These are phyloP conservation scores for Orbicella faveolata DNA, from an alignment of 64 coral and sea anemone genomes.

Conservation along the genomic window DNA sequence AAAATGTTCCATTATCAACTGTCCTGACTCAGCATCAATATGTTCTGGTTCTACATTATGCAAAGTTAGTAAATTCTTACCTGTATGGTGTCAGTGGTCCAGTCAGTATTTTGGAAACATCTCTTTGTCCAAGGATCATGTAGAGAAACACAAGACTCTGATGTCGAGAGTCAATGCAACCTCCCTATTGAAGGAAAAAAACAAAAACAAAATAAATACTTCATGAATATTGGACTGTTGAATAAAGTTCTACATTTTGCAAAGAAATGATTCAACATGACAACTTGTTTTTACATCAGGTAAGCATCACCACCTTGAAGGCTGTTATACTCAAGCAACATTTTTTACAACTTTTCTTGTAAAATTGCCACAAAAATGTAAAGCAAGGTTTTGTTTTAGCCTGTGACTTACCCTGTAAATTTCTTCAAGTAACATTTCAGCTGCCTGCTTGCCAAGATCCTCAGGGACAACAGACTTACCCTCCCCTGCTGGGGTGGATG, in stretches of 20 bases:
- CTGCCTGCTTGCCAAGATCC: slow-evolving; percentile 86
- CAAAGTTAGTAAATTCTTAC: slow-evolving; percentile 53
- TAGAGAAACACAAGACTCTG: slow-evolving; percentile 87
- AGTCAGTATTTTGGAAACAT: slow-evolving; percentile 90
- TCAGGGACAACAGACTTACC: slow-evolving; percentile 79
- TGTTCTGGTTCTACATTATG: no score
- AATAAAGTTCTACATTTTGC: no score
- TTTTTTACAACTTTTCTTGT: no score
- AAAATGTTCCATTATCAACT: no score
- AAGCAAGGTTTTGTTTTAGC: no score
- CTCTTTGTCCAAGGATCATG: slow-evolving; percentile 92
- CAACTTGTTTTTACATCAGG: no score
- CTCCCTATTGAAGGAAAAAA: slow-evolving; percentile 60
- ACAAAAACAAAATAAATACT: neutral
- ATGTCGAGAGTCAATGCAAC: slow-evolving; percentile 95
- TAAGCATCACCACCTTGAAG: no score
- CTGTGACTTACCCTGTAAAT: slow-evolving; percentile 76
- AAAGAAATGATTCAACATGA: no score
- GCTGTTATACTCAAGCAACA: no score
- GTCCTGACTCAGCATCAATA: no score
- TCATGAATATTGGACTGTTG: no score
- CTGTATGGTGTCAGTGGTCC: slow-evolving; percentile 94
- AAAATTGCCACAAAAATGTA: no score
- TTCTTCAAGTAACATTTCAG: slow-evolving; percentile 79
- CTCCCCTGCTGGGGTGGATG: slow-evolving; percentile 68